A percentile compares a stretch with the other conserved stretches of the same genome.
Conservation (phyloP, 2,113 vertebrate species). For the Labrus mixtus region DNA sequence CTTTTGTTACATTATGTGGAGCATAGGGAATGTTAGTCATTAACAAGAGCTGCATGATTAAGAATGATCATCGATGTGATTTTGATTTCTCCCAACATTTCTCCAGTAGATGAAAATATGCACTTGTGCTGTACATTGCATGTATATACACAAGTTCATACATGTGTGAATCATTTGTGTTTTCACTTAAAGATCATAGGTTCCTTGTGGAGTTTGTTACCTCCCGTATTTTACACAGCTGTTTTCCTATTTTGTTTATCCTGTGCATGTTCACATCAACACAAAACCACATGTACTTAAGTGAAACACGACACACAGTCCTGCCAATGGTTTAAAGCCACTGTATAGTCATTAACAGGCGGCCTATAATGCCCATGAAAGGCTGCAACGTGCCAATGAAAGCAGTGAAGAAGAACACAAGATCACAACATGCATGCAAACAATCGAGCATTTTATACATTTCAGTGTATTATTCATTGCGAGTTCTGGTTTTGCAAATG, state of each 20-base stretch:
- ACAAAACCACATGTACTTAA: too few species aligned
- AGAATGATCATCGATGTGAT: not conserved
- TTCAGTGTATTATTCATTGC: not conserved
- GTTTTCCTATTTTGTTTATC: too few species aligned
- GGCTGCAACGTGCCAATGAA: not conserved
- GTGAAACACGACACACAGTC: not conserved
- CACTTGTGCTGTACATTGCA: too few species aligned
- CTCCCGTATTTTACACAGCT: too few species aligned
- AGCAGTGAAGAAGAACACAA: not conserved
- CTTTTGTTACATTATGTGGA: not conserved
- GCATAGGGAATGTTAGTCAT: not conserved
- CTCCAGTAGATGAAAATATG: not conserved
- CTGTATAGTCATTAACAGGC: not conserved
- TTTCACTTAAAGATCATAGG: too few species aligned
- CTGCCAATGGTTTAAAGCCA: not conserved
- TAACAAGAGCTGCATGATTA: not conserved
- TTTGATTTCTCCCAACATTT: not conserved
- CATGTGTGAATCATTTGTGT: too few species aligned
- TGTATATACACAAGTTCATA: too few species aligned
- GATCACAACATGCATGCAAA: not conserved
- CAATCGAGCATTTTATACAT: not conserved
- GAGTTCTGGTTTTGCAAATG: not conserved
- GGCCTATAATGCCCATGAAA: not conserved
- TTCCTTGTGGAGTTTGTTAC: too few species aligned
- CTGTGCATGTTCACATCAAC: too few species aligned